A percentile compares a stretch with the other conserved stretches of the same genome.
Evolutionary conservation across 2,888 invertebrate genomes (phyloP).

Genomic region (Erebia epiphron): DNA sequence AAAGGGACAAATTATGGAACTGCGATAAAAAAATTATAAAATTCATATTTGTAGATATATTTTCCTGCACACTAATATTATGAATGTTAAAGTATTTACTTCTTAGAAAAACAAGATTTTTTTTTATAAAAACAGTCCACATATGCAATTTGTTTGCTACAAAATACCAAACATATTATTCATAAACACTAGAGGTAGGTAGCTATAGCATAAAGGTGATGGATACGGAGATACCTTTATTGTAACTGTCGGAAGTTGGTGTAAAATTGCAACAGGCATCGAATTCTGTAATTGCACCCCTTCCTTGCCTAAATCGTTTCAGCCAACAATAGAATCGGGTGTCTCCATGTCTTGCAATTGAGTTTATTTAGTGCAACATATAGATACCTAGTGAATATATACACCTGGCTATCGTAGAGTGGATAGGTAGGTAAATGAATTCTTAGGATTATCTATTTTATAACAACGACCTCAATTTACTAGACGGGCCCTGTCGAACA

Average conservation of each 20-base stretch:
- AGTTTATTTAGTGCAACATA: not conserved
- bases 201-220: not conserved
- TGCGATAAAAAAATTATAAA: no score
- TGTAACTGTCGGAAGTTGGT: slow-evolving; percentile 63
- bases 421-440: not conserved
- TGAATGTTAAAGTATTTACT: no score
- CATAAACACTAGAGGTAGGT: not conserved
- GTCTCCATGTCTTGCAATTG: not conserved
- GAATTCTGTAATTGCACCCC: slow-evolving; percentile 60
- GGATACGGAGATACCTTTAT: no score
- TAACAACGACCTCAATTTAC: no score
- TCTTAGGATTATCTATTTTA: not conserved
- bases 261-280: slow-evolving; percentile 71
- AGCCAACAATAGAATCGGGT: slow-evolving; percentile 12
- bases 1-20: no score
- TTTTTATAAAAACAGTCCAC: not conserved
- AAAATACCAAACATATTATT: not conserved
- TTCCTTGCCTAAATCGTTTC: slow-evolving; percentile 38
- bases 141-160: not conserved
- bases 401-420: not conserved
- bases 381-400: not conserved
- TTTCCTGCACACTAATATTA: no score
- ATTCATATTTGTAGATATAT: no score
- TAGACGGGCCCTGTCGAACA: no score
- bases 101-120: no score